phyloP scores from a whole-genome alignment of 2,888 invertebrate genomes.

The Piscicola geometra region DNA sequence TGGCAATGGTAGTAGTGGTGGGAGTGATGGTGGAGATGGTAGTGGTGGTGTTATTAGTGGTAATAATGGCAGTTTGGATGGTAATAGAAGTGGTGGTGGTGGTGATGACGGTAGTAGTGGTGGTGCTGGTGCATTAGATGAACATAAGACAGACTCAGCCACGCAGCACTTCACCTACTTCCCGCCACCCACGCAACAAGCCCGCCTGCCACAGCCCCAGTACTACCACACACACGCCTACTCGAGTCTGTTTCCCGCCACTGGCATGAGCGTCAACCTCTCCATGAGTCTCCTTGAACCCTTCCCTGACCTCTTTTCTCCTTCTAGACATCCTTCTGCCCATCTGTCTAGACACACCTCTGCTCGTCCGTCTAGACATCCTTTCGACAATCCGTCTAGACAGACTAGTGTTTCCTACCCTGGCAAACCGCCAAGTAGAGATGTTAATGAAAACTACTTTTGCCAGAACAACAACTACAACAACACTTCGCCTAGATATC shows the following conservation, averaged over 20 bases:
- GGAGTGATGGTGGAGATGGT: too few species aligned
- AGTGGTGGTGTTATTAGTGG: too few species aligned
- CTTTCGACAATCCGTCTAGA: not conserved
- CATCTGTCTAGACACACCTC: not conserved
- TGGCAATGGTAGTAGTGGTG: too few species aligned
- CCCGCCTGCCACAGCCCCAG: conserved; percentile 16
- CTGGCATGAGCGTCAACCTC: conserved; percentile 30
- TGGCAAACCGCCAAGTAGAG: too few species aligned
- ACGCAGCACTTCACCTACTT: conserved; percentile 25
- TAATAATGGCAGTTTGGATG: too few species aligned
- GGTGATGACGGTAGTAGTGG: too few species aligned
- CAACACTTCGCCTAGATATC: too few species aligned
- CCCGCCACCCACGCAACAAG: conserved; percentile 11
- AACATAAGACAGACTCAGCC: too few species aligned
- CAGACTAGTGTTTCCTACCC: not conserved
- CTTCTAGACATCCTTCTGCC: not conserved
- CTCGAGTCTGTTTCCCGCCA: not conserved
- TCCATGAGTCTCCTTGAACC: conserved; percentile 11
- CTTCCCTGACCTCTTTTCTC: not conserved
- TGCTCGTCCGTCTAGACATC: not conserved
- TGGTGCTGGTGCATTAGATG: too few species aligned
- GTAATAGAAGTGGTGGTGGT: too few species aligned
- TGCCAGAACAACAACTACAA: too few species aligned
- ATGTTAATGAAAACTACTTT: too few species aligned
- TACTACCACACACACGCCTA: not conserved